phyloP scores from a whole-genome alignment of 2,113 vertebrate genomes.

The Oceanites oceanicus region DNA sequence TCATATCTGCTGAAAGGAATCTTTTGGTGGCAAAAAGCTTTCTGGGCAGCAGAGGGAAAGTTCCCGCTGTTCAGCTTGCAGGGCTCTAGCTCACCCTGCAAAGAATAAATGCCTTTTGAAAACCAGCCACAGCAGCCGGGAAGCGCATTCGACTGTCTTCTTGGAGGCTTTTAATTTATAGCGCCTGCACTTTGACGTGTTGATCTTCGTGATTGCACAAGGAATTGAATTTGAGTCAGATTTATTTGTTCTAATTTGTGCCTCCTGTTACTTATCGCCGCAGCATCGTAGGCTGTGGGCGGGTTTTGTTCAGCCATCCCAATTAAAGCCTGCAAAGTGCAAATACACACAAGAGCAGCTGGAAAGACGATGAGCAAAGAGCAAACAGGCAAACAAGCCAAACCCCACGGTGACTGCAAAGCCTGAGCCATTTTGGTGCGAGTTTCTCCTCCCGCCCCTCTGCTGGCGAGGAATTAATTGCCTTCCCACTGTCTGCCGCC shows the following conservation, averaged over 20 bases:
- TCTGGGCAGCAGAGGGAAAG: rapidly evolving
- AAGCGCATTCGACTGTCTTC: not conserved
- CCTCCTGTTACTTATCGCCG: not conserved
- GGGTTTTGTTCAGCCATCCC: not conserved
- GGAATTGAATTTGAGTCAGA: constrained; percentile 4
- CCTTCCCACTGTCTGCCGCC: not conserved
- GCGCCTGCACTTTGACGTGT: not conserved
- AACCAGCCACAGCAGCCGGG: not conserved
- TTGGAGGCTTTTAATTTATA: not conserved
- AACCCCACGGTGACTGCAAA: not conserved
- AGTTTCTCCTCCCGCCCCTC: not conserved
- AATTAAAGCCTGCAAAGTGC: not conserved
- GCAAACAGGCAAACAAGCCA: constrained; percentile 15
- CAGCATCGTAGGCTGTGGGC: not conserved
- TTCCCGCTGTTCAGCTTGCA: not conserved
- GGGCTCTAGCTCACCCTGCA: not conserved
- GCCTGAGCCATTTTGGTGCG: rapidly evolving
- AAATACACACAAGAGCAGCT: constrained; percentile 30
- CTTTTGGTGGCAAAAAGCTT: not conserved
- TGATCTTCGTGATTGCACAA: not conserved
- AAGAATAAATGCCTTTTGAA: not conserved
- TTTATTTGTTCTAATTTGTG: constrained; percentile 11
- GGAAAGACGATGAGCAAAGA: not conserved
- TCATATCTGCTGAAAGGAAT: not conserved
- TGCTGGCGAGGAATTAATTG: not conserved